Percentiles rank a stretch among this genome's conserved stretches.
Conservation (phyloP, 2,797 vertebrate species). For the Nothura maculosa region DNA sequence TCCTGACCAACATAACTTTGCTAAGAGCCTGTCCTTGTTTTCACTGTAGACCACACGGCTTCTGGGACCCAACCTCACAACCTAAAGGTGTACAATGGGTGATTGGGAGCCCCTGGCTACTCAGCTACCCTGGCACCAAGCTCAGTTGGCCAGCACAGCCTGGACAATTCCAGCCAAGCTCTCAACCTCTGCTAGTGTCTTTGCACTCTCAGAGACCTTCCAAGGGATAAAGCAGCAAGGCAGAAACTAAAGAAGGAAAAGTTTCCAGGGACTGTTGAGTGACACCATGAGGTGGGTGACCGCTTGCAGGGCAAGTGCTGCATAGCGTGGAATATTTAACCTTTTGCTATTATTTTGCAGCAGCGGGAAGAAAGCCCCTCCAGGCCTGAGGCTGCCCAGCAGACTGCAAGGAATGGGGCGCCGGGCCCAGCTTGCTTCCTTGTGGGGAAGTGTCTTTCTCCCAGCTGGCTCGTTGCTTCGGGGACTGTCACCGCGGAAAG, state of each 20-base stretch:
- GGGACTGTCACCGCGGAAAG: not conserved
- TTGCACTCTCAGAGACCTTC: fast-evolving
- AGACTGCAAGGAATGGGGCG: not conserved
- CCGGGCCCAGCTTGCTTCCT: not conserved
- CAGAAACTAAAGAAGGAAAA: not conserved
- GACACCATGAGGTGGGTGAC: fast-evolving
- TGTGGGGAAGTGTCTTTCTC: not conserved
- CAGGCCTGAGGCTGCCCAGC: fast-evolving
- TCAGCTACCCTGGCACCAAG: not conserved
- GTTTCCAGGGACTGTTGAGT: not conserved
- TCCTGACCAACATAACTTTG: not conserved
- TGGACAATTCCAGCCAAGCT: not conserved
- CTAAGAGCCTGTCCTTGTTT: not conserved
- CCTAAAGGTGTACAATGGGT: not conserved
- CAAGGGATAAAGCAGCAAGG: not conserved
- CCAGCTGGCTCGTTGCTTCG: not conserved
- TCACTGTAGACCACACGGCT: not conserved
- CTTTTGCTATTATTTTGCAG: not conserved
- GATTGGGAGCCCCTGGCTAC: not conserved
- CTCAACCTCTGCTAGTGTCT: not conserved
- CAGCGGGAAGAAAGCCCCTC: not conserved
- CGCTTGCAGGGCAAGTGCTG: not conserved
- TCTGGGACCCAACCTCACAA: not conserved
- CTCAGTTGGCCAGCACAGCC: fast-evolving
- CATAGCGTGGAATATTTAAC: fast-evolving